phyloP scores from a whole-genome alignment of 2,113 vertebrate genomes.

The Todiramphus chloris region DNA sequence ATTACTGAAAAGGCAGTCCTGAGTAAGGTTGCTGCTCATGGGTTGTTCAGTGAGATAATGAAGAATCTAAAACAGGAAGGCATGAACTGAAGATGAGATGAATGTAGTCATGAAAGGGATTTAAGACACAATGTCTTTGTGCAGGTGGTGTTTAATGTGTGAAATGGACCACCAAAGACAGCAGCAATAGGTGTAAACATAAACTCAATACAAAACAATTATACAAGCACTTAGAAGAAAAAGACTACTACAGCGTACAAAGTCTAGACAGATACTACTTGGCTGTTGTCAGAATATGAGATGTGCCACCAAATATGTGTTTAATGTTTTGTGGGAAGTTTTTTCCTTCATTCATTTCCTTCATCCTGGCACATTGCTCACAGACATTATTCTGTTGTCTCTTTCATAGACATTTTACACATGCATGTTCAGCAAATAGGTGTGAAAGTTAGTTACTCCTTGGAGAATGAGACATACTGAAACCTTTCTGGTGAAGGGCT shows the following conservation, averaged over 20 bases:
- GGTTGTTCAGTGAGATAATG: background rate
- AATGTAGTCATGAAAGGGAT: background rate
- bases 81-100: background rate
- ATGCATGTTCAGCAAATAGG: background rate
- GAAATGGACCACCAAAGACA: background rate
- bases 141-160: background rate
- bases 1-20: background rate
- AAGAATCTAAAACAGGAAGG: background rate
- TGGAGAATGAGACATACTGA: background rate
- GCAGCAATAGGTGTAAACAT: background rate
- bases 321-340: background rate
- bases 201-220: background rate
- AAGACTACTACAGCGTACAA: background rate
- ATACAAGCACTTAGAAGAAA: background rate
- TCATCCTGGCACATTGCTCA: background rate
- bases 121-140: background rate
- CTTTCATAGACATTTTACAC: background rate
- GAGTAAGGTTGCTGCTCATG: accelerated
- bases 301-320: background rate
- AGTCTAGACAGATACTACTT: background rate
- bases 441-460: background rate
- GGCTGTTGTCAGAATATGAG: accelerated
- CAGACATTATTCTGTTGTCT: background rate
- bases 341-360: background rate
- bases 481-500: background rate